Evolutionary conservation across 92 coral and sea anemone species (phyloP).

Genomic region (Epizoanthus ramosus): DNA sequence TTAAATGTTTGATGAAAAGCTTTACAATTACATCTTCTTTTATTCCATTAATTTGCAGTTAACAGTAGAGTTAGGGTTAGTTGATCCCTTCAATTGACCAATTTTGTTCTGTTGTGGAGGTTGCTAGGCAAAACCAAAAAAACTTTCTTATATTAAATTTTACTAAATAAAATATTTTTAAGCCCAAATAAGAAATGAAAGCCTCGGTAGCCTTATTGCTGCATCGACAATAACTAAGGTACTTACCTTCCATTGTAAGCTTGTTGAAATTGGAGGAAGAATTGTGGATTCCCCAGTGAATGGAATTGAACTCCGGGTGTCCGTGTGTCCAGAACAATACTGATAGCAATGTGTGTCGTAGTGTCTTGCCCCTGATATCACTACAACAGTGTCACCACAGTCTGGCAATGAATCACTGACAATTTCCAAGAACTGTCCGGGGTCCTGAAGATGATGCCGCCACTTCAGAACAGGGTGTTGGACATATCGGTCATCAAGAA

Average conservation of each 20-base stretch:
- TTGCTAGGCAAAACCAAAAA: no score
- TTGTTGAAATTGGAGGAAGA: slow-evolving; percentile 82
- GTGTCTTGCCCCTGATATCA: slow-evolving; percentile 77
- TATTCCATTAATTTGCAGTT: no score
- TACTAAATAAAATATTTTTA: no score
- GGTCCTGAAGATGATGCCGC: slow-evolving; percentile 84
- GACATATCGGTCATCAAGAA: slow-evolving; percentile 86
- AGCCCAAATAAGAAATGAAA: no score
- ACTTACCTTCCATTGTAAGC: slow-evolving; percentile 86
- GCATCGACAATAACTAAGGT: neutral
- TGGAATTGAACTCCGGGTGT: slow-evolving; percentile 17
- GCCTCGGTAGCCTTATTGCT: no score
- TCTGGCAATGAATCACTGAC: slow-evolving; percentile 55
- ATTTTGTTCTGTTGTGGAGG: no score
- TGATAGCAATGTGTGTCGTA: slow-evolving; percentile 86
- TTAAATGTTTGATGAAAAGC: slow-evolving; percentile 76
- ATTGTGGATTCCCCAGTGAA: slow-evolving; percentile 1
- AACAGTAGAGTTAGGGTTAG: no score
- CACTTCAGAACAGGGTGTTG: slow-evolving; percentile 92
- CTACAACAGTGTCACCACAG: slow-evolving; percentile 68
- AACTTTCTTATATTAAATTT: no score
- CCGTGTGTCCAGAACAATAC: slow-evolving; percentile 57
- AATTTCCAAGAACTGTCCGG: slow-evolving; percentile 75
- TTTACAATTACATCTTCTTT: slow-evolving; percentile 46
- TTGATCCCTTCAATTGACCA: no score